phyloP scores from a whole-genome alignment of 2,888 invertebrate species.

The Nineta flava region DNA sequence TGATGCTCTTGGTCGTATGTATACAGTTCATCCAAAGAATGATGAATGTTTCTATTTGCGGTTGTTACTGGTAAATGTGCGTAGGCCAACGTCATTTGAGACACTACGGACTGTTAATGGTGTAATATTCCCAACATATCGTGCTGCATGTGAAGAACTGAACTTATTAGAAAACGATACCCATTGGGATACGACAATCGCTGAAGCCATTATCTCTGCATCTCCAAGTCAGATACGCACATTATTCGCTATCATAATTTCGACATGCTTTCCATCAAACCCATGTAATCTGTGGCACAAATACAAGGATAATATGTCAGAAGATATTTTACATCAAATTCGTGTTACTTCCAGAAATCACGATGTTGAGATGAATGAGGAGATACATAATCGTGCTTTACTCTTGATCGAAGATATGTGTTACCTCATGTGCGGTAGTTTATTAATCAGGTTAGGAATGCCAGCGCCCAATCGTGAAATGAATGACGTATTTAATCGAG shows the following conservation, averaged over 20 bases:
- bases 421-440: conserved; percentile 17
- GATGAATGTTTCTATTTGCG: conserved; percentile 19
- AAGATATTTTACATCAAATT: conserved; percentile 14
- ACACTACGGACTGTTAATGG: conserved; percentile 23
- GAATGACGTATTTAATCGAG: conserved; percentile 15
- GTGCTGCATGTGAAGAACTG: conserved; percentile 17
- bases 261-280: conserved; percentile 14
- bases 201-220: conserved; percentile 13
- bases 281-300: conserved; percentile 12
- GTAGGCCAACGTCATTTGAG: conserved; percentile 20
- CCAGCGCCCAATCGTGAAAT: conserved; percentile 16
- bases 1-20: conserved; percentile 17
- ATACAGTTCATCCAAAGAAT: conserved; percentile 18
- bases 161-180: conserved; percentile 14
- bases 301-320: conserved; percentile 14
- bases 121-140: conserved; percentile 18
- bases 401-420: conserved; percentile 21
- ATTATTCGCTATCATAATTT: conserved; percentile 16
- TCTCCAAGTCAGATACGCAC: conserved; percentile 15
- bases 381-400: conserved; percentile 17
- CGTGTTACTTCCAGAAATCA: conserved; percentile 10
- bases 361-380: conserved; percentile 12
- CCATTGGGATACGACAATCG: conserved; percentile 14
- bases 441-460: conserved; percentile 15
- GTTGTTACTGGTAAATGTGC: conserved; percentile 18